Conservation (phyloP, 2,113 vertebrate genomes). For the Crypturellus undulatus region DNA sequence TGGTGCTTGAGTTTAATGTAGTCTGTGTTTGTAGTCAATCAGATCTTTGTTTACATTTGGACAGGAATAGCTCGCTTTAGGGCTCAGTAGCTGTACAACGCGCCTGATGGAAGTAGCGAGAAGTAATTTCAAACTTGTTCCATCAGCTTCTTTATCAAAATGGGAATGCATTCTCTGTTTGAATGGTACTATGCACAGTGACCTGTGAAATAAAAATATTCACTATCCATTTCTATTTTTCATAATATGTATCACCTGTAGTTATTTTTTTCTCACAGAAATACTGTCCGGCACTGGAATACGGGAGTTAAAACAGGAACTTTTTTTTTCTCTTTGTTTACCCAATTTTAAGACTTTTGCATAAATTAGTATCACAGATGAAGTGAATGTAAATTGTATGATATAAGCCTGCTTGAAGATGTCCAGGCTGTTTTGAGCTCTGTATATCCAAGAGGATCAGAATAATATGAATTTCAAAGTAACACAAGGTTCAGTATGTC, state of each 20-base stretch:
- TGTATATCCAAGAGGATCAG: neutral
- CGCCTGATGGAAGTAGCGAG: neutral
- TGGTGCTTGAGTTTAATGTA: slow-evolving; percentile 24
- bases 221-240: neutral
- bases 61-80: neutral
- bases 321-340: neutral
- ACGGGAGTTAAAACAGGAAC: neutral
- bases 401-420: neutral
- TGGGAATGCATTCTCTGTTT: neutral
- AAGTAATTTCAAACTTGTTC: slow-evolving; percentile 33
- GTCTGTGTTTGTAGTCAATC: slow-evolving; percentile 36
- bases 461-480: neutral
- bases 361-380: neutral
- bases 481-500: neutral
- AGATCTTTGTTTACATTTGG: slow-evolving; percentile 64
- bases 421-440: neutral
- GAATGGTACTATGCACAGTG: neutral
- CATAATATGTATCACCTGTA: neutral
- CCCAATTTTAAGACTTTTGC: neutral
- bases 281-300: neutral
- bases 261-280: neutral
- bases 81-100: neutral
- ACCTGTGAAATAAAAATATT: slow-evolving; percentile 16
- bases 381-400: neutral
- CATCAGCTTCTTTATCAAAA: neutral